Percentiles rank a stretch among this genome's conserved stretches.
These are phyloP conservation scores for Echinops telfairi DNA, from an alignment of 2,113 vertebrate species.

Conservation along the genomic window DNA sequence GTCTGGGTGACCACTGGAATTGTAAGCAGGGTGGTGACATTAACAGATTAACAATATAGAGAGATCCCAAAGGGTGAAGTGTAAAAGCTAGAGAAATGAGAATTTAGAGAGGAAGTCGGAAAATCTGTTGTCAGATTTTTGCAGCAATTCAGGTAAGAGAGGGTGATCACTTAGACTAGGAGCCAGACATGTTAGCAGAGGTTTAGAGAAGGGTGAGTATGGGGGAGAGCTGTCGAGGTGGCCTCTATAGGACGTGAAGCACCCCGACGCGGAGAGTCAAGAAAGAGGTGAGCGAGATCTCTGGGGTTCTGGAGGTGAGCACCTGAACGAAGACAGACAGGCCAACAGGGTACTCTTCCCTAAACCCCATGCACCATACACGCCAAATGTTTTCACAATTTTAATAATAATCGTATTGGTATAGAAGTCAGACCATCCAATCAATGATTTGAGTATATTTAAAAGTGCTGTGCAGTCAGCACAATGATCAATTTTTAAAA, in stretches of 20 bases:
- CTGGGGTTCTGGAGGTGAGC: not conserved
- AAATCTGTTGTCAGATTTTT: not conserved
- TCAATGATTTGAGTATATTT: no score
- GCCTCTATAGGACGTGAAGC: no score
- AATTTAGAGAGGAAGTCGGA: not conserved
- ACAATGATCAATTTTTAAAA: no score
- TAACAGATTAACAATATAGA: not conserved
- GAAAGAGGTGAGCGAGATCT: accelerated
- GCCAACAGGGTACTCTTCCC: not conserved
- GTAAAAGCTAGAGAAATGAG: accelerated
- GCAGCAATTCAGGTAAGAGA: not conserved
- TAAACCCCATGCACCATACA: no score
- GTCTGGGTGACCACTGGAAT: no score
- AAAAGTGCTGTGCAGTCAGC: no score
- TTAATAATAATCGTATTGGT: no score
- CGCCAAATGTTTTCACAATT: no score
- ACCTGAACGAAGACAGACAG: not conserved
- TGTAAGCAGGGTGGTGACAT: no score
- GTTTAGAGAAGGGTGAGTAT: not conserved
- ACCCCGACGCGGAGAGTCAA: not conserved
- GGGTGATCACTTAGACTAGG: not conserved
- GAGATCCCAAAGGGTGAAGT: not conserved
- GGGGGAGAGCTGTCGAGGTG: not conserved
- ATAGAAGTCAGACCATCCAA: no score
- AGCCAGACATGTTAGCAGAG: not conserved